Conservation (phyloP, 2,797 vertebrate species). For the Cirrhinus mrigala region DNA sequence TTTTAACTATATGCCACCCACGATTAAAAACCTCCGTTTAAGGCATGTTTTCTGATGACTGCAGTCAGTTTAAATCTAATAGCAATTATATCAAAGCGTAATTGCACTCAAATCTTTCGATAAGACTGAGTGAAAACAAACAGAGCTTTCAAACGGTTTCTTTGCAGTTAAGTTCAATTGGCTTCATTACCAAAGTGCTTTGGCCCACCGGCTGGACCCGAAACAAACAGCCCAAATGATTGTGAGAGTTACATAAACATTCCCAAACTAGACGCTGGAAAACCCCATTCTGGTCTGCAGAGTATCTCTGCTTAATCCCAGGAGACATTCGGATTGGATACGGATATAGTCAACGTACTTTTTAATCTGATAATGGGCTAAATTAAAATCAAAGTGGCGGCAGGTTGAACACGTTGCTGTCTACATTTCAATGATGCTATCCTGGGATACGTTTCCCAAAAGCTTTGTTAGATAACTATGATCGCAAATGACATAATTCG, state of each 20-base stretch:
- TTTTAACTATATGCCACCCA: slow-evolving; percentile 62
- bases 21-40: slow-evolving; percentile 46
- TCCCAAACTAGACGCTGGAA: slow-evolving; percentile 60
- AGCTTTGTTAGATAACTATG: not conserved
- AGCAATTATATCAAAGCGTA: slow-evolving; percentile 55
- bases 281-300: slow-evolving; percentile 52
- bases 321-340: slow-evolving; percentile 61
- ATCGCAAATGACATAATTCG: not conserved
- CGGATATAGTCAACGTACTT: slow-evolving; percentile 60
- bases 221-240: slow-evolving; percentile 65
- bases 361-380: slow-evolving; percentile 54
- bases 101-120: slow-evolving; percentile 64
- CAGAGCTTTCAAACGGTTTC: slow-evolving; percentile 62
- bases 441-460: not conserved
- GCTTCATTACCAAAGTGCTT: slow-evolving; percentile 51
- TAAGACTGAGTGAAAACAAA: slow-evolving; percentile 69
- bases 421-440: not conserved
- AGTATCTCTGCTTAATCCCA: slow-evolving; percentile 59
- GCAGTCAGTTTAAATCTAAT: slow-evolving; percentile 61
- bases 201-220: slow-evolving; percentile 55
- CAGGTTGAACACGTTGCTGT: not conserved
- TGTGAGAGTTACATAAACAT: slow-evolving; percentile 67
- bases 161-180: slow-evolving; percentile 64
- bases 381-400: slow-evolving; percentile 36
- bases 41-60: slow-evolving; percentile 48